Percentiles rank a stretch among this genome's conserved stretches.
phyloP scores from a whole-genome alignment of 2,797 vertebrate species.

The Todus mexicanus region DNA sequence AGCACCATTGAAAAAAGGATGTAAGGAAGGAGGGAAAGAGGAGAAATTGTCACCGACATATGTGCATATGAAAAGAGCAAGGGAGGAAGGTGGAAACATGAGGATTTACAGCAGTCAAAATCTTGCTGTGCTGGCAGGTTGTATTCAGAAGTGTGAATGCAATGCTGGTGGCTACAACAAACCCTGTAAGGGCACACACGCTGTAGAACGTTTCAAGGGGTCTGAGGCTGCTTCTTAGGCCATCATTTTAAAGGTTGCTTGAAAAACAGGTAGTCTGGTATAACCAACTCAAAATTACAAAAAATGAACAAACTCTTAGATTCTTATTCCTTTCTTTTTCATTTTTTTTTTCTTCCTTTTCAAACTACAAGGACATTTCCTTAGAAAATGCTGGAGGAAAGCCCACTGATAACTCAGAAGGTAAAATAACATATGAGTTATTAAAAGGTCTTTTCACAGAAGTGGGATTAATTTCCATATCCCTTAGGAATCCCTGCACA shows the following conservation, averaged over 20 bases:
- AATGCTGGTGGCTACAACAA: neutral
- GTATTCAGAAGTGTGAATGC: neutral
- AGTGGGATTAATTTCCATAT: slow-evolving; percentile 70
- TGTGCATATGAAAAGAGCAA: slow-evolving; percentile 43
- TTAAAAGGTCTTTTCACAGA: slow-evolving; percentile 70
- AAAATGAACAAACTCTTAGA: neutral
- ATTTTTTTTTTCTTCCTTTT: neutral
- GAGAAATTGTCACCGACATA: slow-evolving; percentile 20
- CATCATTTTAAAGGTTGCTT: neutral
- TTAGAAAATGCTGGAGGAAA: slow-evolving; percentile 61
- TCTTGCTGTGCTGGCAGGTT: neutral
- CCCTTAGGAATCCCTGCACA: slow-evolving; percentile 51
- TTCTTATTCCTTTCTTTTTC: neutral
- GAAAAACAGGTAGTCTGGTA: neutral
- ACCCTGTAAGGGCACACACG: neutral
- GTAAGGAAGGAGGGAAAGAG: neutral
- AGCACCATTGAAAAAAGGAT: neutral
- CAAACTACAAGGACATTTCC: slow-evolving; percentile 46
- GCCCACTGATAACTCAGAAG: slow-evolving; percentile 55
- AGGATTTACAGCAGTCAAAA: slow-evolving; percentile 1
- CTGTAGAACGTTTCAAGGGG: neutral
- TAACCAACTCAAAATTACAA: neutral
- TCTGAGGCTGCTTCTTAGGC: neutral
- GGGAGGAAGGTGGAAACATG: neutral
- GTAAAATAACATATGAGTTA: slow-evolving; percentile 72